These are phyloP conservation scores for Dromaius novaehollandiae DNA, from an alignment of 2,113 vertebrate species.

Conservation along the genomic window DNA sequence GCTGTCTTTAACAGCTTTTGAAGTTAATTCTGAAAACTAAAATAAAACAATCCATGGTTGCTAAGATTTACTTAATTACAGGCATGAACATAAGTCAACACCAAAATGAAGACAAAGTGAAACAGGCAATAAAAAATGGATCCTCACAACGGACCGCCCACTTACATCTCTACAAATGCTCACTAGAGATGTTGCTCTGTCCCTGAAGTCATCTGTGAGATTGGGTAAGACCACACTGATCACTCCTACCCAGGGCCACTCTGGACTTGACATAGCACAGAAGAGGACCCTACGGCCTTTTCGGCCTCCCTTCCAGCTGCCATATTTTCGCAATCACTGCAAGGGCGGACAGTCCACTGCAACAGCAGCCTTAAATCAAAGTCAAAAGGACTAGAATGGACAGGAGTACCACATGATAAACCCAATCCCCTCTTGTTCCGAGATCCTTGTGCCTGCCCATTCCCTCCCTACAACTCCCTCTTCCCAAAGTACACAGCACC, in stretches of 20 bases:
- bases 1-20: background rate
- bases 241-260: background rate
- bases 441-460: background rate
- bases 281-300: background rate
- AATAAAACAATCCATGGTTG: background rate
- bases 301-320: background rate
- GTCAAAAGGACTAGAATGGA: background rate
- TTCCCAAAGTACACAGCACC: background rate
- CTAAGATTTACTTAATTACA: background rate
- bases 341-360: background rate
- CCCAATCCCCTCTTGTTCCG: too few species aligned
- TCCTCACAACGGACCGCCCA: background rate
- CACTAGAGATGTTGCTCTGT: rapidly evolving
- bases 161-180: background rate
- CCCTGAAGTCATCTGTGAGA: background rate
- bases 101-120: background rate
- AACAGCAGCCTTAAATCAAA: background rate
- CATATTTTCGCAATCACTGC: background rate
- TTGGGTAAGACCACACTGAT: background rate
- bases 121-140: background rate
- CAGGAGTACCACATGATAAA: background rate
- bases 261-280: background rate
- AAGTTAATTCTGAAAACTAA: background rate
- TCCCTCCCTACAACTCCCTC: background rate
- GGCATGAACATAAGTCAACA: background rate